Evolutionary conservation across 2,113 vertebrate genomes (phyloP).

Genomic region (Cyphomyrus discorhynchus): DNA sequence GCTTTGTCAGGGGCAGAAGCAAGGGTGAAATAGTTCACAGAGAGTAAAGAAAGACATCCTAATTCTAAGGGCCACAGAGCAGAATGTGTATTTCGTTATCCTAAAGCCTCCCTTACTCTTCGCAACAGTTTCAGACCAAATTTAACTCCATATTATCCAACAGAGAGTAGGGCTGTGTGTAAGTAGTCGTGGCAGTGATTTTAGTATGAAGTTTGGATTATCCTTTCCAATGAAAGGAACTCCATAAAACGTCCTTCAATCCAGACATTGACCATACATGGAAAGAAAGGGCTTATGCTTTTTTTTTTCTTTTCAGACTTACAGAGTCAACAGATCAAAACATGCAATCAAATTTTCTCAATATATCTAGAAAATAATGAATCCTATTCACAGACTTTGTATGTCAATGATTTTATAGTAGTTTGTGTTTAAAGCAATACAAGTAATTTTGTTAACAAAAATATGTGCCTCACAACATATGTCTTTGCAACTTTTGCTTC

Average conservation of each 20-base stretch:
- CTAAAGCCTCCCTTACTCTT: background rate
- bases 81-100: background rate
- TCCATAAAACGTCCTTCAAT: background rate
- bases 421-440: background rate
- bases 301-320: background rate
- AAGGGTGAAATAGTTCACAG: background rate
- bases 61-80: background rate
- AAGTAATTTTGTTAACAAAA: background rate
- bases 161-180: background rate
- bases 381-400: background rate
- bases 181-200: background rate
- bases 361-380: background rate
- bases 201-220: background rate
- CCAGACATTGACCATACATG: background rate
- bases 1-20: background rate
- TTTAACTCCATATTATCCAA: background rate
- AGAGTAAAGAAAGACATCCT: background rate
- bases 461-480: background rate
- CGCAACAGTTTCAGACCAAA: background rate
- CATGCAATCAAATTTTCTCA: background rate
- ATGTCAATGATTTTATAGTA: background rate
- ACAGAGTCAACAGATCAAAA: background rate
- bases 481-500: background rate
- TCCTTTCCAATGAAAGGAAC: background rate
- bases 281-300: background rate